phyloP scores from a whole-genome alignment of 2,888 invertebrate species.

The Aleiodes alternator region DNA sequence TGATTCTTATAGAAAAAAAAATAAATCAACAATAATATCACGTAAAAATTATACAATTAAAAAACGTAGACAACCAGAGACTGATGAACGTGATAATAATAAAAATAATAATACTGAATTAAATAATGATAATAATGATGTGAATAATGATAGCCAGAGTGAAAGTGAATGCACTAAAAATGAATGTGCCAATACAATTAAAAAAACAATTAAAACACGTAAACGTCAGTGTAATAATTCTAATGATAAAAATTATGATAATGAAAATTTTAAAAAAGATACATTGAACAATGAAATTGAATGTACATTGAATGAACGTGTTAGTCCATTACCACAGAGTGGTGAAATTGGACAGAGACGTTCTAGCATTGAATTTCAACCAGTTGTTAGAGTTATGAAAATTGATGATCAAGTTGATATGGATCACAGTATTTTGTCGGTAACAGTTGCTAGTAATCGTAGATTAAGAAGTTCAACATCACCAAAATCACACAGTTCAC shows the following conservation, averaged over 20 bases:
- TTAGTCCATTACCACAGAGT: constrained; percentile 60
- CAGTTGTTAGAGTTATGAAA: constrained; percentile 82
- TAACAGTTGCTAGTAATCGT: constrained; percentile 72
- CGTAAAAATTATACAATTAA: constrained; percentile 56
- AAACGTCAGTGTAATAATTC: constrained; percentile 58
- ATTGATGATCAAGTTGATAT: constrained; percentile 77
- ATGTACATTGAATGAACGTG: constrained; percentile 62
- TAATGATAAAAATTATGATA: constrained; percentile 55
- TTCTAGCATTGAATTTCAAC: constrained; percentile 78
- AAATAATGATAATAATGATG: constrained; percentile 28
- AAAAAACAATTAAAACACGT: constrained; percentile 53
- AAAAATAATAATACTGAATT: constrained; percentile 30
- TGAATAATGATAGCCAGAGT: constrained; percentile 6
- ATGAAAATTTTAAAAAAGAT: constrained; percentile 63
- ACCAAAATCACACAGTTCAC: constrained; percentile 64
- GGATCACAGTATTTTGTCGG: constrained; percentile 70
- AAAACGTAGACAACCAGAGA: constrained; percentile 42
- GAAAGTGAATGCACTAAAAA: constrained; percentile 48
- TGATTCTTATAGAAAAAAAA: constrained; percentile 59
- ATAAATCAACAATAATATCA: constrained; percentile 59
- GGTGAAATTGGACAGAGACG: constrained; percentile 68
- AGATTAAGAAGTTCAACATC: constrained; percentile 72
- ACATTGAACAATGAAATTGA: constrained; percentile 63
- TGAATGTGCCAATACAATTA: constrained; percentile 43
- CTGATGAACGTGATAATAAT: constrained; percentile 32